Percentiles rank a stretch among this genome's conserved stretches.
Conservation (phyloP, 1,140 invertebrate species). For the Uloborus diversus region DNA sequence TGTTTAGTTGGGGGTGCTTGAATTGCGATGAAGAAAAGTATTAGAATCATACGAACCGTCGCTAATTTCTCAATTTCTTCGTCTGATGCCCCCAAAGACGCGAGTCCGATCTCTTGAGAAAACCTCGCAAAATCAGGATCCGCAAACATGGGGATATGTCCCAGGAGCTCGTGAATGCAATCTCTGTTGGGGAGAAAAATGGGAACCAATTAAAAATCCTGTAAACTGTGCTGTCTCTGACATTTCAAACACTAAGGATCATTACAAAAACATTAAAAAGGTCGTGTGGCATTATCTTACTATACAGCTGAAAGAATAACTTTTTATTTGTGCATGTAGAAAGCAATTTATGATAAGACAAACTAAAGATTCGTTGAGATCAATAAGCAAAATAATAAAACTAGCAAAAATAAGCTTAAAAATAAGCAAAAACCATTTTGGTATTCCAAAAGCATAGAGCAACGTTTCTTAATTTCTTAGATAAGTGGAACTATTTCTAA, state of each 20-base stretch:
- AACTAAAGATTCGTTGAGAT: too few species aligned
- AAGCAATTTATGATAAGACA: too few species aligned
- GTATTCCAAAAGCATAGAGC: too few species aligned
- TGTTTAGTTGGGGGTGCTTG: too few species aligned
- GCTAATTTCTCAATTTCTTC: constrained; percentile 98
- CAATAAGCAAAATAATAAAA: too few species aligned
- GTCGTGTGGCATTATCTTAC: not conserved
- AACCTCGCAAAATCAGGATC: constrained; percentile 70
- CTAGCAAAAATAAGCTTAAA: too few species aligned
- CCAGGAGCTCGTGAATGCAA: constrained; percentile 71
- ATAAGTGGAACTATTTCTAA: too few species aligned
- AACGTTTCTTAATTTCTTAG: too few species aligned
- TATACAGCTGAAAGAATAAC: not conserved
- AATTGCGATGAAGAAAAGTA: too few species aligned
- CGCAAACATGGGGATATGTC: constrained; percentile 70
- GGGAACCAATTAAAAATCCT: not conserved
- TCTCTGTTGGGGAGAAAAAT: constrained; percentile 64
- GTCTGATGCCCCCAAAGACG: constrained; percentile 93
- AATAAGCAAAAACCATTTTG: too few species aligned
- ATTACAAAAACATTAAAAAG: not conserved
- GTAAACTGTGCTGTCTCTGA: not conserved
- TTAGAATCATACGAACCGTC: constrained; percentile 89
- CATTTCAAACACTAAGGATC: not conserved
- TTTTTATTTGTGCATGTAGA: not conserved
- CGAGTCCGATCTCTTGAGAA: constrained; percentile 71